Conservation (phyloP, 2,797 vertebrate species). For the Cephalopachus bancanus region DNA sequence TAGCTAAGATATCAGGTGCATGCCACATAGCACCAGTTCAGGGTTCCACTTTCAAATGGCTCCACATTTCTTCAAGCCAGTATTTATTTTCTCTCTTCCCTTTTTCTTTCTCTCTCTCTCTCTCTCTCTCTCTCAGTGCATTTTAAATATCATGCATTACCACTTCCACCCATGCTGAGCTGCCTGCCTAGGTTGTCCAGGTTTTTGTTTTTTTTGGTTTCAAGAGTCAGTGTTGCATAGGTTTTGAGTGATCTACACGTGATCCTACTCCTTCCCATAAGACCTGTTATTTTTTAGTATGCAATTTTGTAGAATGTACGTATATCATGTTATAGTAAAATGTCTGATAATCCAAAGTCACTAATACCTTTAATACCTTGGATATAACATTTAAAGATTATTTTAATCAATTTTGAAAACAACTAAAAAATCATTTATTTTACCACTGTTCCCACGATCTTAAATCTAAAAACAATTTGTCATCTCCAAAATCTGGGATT, state of each 20-base stretch:
- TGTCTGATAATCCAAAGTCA: conserved; percentile 32
- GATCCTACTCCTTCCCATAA: background rate
- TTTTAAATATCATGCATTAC: conserved; percentile 50
- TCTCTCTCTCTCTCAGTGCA: background rate
- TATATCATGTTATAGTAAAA: conserved; percentile 34
- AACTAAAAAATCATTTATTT: conserved; percentile 49
- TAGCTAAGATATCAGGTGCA: background rate
- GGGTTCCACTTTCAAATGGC: conserved; percentile 9
- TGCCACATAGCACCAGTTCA: background rate
- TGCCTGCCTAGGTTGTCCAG: background rate
- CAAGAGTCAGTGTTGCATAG: conserved; percentile 38
- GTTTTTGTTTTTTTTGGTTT: background rate
- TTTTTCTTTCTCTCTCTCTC: too few relatives aligned
- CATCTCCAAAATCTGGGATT: background rate
- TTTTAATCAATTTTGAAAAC: conserved; percentile 55
- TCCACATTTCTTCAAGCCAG: conserved; percentile 58
- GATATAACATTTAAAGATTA: conserved; percentile 31
- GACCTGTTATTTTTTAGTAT: conserved; percentile 33
- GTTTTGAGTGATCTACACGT: background rate
- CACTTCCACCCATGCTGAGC: conserved; percentile 4
- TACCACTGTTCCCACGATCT: conserved; percentile 22
- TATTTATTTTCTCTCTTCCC: conserved; percentile 8
- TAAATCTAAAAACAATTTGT: conserved; percentile 56
- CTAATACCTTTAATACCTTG: background rate
- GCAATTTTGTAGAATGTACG: background rate